Evolutionary conservation across 1,140 invertebrate species (phyloP).

Genomic region (Penaeus indicus): DNA sequence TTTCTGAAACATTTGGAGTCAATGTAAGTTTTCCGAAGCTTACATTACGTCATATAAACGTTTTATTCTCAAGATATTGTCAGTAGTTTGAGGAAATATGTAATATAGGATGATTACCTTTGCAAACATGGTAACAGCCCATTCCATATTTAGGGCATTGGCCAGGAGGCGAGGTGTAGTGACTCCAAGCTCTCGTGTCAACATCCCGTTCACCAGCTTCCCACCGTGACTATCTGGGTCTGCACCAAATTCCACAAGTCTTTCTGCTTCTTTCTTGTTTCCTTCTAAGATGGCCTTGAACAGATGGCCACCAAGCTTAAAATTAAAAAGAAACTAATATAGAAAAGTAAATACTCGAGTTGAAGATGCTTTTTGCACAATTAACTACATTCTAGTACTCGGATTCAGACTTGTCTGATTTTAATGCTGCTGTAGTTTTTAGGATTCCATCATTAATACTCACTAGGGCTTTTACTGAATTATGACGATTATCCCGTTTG

Average conservation of each 20-base stretch:
- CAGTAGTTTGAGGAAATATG: too few relatives aligned
- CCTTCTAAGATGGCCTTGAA: not conserved
- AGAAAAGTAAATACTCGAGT: too few relatives aligned
- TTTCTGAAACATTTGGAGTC: too few relatives aligned
- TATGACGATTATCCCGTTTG: constrained; percentile 12
- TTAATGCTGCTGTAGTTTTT: too few relatives aligned
- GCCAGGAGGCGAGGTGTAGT: not conserved
- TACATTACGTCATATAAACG: too few relatives aligned
- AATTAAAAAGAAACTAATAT: too few relatives aligned
- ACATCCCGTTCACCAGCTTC: not conserved
- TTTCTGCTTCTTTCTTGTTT: not conserved
- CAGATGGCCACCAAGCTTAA: not conserved
- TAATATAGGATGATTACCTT: not conserved
- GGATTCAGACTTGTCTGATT: too few relatives aligned
- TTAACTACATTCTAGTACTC: too few relatives aligned
- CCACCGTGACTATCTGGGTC: constrained; percentile 10
- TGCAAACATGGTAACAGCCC: not conserved
- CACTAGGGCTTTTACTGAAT: not conserved
- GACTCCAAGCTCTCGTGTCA: not conserved
- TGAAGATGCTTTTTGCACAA: too few relatives aligned
- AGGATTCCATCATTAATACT: too few relatives aligned
- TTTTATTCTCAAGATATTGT: too few relatives aligned
- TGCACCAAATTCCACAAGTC: not conserved
- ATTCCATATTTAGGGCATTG: not conserved
- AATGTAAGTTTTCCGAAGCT: too few relatives aligned